Evolutionary conservation across 2,113 vertebrate genomes (phyloP).

Genomic region (Phodopus roborovskii): DNA sequence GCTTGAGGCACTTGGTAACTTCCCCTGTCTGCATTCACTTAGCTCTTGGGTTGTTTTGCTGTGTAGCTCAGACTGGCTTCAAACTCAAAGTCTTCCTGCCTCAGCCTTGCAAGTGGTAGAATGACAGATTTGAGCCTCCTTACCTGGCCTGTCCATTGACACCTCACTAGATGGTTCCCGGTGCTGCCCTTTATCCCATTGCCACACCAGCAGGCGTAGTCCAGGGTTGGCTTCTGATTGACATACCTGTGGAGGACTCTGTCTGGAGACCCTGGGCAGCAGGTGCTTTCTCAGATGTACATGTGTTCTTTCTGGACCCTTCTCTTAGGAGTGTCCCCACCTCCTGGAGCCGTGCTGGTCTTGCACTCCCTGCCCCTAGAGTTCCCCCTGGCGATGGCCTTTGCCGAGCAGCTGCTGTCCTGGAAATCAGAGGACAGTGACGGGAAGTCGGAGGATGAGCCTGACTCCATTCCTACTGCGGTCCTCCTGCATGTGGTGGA

Average conservation of each 20-base stretch:
- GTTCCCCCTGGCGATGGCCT: constrained; percentile 97
- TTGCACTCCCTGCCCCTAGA: constrained; percentile 97
- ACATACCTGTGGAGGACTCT: too few species aligned
- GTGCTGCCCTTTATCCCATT: neutral
- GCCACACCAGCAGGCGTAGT: neutral
- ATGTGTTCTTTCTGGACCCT: constrained; percentile 6
- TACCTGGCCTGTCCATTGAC: neutral
- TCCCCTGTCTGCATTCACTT: too few species aligned
- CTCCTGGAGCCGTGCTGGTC: constrained; percentile 94
- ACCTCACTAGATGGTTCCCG: neutral
- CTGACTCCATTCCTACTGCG: constrained; percentile 93
- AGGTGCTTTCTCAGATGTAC: neutral
- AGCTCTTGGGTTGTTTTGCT: neutral
- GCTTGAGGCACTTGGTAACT: too few species aligned
- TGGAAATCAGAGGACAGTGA: constrained; percentile 92
- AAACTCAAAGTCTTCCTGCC: neutral
- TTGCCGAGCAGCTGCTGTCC: constrained; percentile 95
- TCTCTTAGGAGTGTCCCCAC: constrained; percentile 94
- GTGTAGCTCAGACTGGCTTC: neutral
- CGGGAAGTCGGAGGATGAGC: constrained; percentile 93
- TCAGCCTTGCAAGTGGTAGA: neutral
- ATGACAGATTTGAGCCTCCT: neutral
- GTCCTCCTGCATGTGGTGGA: constrained; percentile 97
- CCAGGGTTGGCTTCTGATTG: neutral
- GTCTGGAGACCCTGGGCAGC: neutral